These are phyloP conservation scores for Augochlorella aurata DNA, from an alignment of 2,888 invertebrate species.

Conservation along the genomic window DNA sequence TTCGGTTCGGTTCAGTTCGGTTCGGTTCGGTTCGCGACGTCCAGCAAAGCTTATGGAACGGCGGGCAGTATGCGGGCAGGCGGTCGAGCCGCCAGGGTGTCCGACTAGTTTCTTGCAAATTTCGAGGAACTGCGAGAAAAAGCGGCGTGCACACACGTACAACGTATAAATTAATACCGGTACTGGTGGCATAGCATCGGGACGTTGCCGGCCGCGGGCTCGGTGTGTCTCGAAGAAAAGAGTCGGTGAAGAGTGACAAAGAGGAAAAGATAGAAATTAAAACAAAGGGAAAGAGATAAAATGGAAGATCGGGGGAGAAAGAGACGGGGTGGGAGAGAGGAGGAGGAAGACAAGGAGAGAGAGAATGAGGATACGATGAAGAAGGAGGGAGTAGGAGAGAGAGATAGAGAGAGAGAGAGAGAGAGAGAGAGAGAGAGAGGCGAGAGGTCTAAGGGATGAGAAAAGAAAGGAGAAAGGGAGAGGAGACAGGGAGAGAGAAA, in stretches of 20 bases:
- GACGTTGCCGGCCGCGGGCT: slow-evolving; percentile 27
- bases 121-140: slow-evolving; percentile 81
- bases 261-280: slow-evolving; percentile 47
- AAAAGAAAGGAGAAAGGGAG: slow-evolving; percentile 38
- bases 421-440: slow-evolving; percentile 24
- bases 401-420: not conserved
- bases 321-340: slow-evolving; percentile 8
- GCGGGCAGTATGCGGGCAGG: slow-evolving; percentile 46
- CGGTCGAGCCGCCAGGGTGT: slow-evolving; percentile 65
- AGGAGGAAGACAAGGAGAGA: not conserved
- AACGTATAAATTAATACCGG: slow-evolving; percentile 82
- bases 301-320: slow-evolving; percentile 32
- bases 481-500: slow-evolving; percentile 6
- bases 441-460: slow-evolving; percentile 15
- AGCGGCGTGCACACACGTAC: slow-evolving; percentile 81
- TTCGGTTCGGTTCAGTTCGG: no score
- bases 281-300: slow-evolving; percentile 41
- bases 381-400: not conserved
- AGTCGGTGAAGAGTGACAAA: slow-evolving; percentile 24
- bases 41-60: slow-evolving; percentile 5
- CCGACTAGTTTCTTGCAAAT: slow-evolving; percentile 82
- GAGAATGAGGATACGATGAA: not conserved
- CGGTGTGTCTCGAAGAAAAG: slow-evolving; percentile 27
- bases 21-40: not conserved
- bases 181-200: slow-evolving; percentile 55